These are phyloP conservation scores for Pachydiplax longipennis DNA, from an alignment of 2,888 invertebrate species.

Conservation along the genomic window DNA sequence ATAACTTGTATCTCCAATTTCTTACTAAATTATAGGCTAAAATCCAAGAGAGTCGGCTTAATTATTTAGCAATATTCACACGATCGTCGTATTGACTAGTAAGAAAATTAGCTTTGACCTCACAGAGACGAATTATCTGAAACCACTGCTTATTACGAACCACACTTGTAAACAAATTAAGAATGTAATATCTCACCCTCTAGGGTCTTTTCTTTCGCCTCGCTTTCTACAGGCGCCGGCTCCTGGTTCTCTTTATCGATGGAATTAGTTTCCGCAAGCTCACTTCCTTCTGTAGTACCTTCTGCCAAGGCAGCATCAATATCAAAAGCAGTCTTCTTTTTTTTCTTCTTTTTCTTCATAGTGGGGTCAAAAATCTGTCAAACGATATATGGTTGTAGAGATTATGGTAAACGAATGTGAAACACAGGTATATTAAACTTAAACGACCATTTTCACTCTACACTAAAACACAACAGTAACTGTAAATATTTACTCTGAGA, in stretches of 20 bases:
- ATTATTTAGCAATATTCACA: too few relatives aligned
- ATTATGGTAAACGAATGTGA: too few relatives aligned
- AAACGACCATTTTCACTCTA: not conserved
- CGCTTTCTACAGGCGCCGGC: conserved; percentile 66
- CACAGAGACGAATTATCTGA: too few relatives aligned
- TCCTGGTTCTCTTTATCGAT: conserved; percentile 64
- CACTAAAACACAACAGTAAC: not conserved
- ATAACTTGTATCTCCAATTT: too few relatives aligned
- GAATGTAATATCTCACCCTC: not conserved
- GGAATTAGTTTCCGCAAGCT: conserved; percentile 66
- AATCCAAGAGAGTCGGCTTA: too few relatives aligned
- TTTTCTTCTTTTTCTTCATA: conserved; percentile 86
- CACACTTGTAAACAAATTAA: not conserved
- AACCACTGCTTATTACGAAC: too few relatives aligned
- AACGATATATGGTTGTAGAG: not conserved
- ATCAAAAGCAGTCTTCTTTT: conserved; percentile 93
- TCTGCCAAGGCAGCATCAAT: conserved; percentile 82
- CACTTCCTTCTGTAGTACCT: conserved; percentile 62
- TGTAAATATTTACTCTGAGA: not conserved
- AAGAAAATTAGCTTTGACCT: too few relatives aligned
- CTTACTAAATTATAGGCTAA: too few relatives aligned
- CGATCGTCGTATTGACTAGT: too few relatives aligned
- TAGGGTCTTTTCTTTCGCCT: conserved; percentile 54
- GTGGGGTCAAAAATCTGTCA: conserved; percentile 84
- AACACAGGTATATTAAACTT: not conserved